phyloP scores from a whole-genome alignment of 2,113 vertebrate species.

The Ginglymostoma cirratum region DNA sequence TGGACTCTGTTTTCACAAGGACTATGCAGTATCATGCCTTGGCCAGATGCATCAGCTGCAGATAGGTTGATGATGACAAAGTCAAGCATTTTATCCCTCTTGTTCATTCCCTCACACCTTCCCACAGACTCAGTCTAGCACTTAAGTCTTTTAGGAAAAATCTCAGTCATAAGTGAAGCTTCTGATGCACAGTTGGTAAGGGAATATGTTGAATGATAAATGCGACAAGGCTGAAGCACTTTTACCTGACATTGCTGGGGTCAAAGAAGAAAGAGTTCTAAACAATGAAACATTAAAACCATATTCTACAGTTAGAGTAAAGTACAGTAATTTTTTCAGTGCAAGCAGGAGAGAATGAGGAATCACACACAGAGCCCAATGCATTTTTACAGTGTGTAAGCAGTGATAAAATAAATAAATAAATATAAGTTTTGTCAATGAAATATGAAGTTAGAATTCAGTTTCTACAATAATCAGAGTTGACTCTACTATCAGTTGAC shows the following conservation, averaged over 20 bases:
- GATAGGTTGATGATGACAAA: too few species aligned
- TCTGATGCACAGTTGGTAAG: too few species aligned
- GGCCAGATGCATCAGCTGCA: too few species aligned
- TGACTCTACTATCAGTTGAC: neutral
- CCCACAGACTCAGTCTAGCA: too few species aligned
- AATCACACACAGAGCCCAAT: neutral
- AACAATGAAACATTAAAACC: neutral
- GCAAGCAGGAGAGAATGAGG: neutral
- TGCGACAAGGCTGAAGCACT: neutral
- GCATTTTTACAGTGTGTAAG: neutral
- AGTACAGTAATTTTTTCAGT: neutral
- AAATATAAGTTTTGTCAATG: neutral
- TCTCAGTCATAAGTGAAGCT: too few species aligned
- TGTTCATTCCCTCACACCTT: too few species aligned
- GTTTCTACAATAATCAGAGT: neutral
- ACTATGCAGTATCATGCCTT: too few species aligned
- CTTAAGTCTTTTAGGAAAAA: too few species aligned
- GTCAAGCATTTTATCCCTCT: too few species aligned
- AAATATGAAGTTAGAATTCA: neutral
- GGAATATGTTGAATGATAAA: neutral
- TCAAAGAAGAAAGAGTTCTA: neutral
- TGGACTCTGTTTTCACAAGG: too few species aligned
- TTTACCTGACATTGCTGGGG: neutral
- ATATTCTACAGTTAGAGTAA: neutral
- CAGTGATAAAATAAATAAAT: neutral